phyloP scores from a whole-genome alignment of 30 jellyfish, hydroid and myxozoan species.

The Mastigias papua region DNA sequence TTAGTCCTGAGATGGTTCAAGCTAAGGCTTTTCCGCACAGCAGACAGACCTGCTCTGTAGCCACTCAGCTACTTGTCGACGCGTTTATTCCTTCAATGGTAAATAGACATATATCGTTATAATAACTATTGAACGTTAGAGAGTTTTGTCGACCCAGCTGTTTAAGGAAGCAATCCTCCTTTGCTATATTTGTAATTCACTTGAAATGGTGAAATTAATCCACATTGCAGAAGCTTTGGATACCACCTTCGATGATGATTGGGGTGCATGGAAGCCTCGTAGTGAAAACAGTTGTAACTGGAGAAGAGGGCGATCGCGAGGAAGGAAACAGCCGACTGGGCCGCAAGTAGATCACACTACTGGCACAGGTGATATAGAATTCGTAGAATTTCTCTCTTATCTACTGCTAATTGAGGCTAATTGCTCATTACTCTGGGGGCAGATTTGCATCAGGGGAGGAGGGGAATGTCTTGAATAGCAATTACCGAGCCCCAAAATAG shows the following conservation, averaged over 20 bases:
- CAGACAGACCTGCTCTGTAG: too few species aligned
- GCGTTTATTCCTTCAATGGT: too few species aligned
- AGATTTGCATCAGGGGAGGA: not conserved
- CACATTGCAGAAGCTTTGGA: slow-evolving; percentile 22
- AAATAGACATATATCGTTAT: too few species aligned
- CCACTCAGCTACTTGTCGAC: too few species aligned
- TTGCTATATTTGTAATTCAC: too few species aligned
- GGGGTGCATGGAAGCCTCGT: slow-evolving; percentile 75
- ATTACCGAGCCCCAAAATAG: not conserved
- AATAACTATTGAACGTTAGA: too few species aligned
- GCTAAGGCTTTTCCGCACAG: too few species aligned
- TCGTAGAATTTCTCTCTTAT: too few species aligned
- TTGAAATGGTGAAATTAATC: not conserved
- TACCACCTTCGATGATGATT: slow-evolving; percentile 61
- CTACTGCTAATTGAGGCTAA: not conserved
- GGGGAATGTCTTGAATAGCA: not conserved
- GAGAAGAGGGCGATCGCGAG: slow-evolving; percentile 67
- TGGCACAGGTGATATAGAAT: slow-evolving; percentile 32
- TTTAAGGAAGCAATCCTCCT: not conserved
- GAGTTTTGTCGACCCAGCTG: too few species aligned
- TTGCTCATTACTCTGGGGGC: not conserved
- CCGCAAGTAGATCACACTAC: slow-evolving; percentile 76
- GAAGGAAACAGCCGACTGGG: slow-evolving; percentile 35
- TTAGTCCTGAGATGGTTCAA: too few species aligned
- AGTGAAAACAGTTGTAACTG: slow-evolving; percentile 58